A percentile compares a stretch with the other conserved stretches of the same genome.
These are phyloP conservation scores for Hippopotamus amphibius DNA, from an alignment of 2,113 vertebrate genomes.

Conservation along the genomic window DNA sequence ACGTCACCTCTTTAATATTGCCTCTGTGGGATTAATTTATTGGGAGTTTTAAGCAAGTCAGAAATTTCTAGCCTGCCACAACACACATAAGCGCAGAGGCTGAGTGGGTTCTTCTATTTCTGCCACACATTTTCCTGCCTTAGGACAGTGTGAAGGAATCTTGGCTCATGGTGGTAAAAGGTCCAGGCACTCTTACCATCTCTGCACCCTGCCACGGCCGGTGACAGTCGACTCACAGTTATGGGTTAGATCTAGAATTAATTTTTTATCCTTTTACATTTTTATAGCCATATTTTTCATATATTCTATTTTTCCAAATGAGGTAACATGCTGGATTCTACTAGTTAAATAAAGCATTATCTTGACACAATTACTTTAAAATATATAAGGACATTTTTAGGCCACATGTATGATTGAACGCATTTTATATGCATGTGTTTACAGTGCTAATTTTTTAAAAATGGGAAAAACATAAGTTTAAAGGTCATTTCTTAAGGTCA, in stretches of 20 bases:
- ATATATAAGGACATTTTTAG: not conserved
- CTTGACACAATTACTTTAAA: not conserved
- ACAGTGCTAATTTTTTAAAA: not conserved
- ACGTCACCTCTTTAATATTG: not conserved
- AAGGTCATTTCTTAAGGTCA: not conserved
- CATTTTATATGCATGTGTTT: not conserved
- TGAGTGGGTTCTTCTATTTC: not conserved
- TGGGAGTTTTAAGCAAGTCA: not conserved
- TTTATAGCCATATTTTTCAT: not conserved
- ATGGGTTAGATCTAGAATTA: not conserved
- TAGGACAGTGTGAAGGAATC: fast-evolving
- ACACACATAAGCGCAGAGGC: not conserved
- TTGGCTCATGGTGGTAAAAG: not conserved
- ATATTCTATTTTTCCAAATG: not conserved
- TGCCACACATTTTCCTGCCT: not conserved
- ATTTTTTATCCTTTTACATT: not conserved
- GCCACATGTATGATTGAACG: not conserved
- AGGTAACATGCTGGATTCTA: not conserved
- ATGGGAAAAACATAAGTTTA: not conserved
- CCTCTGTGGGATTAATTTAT: not conserved
- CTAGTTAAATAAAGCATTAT: not conserved
- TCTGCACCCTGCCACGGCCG: fast-evolving
- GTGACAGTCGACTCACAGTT: not conserved
- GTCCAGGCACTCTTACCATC: not conserved
- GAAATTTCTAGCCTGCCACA: not conserved